Evolutionary conservation across 2,888 invertebrate genomes (phyloP), one percentile per base, ranked within the genome.

Genomic region (Mesorhabditis belari): DNA sequence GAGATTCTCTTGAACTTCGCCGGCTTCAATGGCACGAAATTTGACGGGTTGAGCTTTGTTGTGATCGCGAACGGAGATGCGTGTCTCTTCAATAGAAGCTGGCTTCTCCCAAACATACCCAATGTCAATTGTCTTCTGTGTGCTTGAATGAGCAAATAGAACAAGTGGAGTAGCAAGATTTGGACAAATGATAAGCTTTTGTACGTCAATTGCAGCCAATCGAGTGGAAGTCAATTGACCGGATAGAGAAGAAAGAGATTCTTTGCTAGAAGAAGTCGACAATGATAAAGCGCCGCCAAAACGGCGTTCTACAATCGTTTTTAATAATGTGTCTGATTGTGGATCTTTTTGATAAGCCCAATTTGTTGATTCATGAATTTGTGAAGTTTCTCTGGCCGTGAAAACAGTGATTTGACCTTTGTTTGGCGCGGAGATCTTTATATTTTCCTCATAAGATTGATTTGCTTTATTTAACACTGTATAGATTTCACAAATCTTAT

Each of bases 1-100:
- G 23, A 24, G 9, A 26, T 12, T 64, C 61, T 77, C 74, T 3
- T 58, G 62, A 49, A 61, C 60, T 12, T 60, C 62, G 4, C 63
- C 66, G 21, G 72, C 58, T 61, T 77, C 77, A 28, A 63, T 56
- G 5, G 63, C 60, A 25, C 49, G 55, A 50, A 71, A 62, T 12
- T 52, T 57, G 5, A 62, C 60, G 5, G 67, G 58, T 17, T 68
- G 62, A 21, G 62, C 65, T 23, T 56, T 57, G 59, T 77, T 77
- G 1, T 69, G 65, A 21, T 63, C 66, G 6, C 6, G 9, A 35
- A 35, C 35, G 35, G 35, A 35, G 35, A 35, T 35, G 35, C 6
- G 21, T 12, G 50, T 50, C 50, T 6, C 21, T 5, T 50, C 50
- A 17, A 35, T 35, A 35, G 35, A 9, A 17, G 35, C 6, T 9